phyloP scores from a whole-genome alignment of 2,797 vertebrate species.

The Ctenopoma kingsleyae region DNA sequence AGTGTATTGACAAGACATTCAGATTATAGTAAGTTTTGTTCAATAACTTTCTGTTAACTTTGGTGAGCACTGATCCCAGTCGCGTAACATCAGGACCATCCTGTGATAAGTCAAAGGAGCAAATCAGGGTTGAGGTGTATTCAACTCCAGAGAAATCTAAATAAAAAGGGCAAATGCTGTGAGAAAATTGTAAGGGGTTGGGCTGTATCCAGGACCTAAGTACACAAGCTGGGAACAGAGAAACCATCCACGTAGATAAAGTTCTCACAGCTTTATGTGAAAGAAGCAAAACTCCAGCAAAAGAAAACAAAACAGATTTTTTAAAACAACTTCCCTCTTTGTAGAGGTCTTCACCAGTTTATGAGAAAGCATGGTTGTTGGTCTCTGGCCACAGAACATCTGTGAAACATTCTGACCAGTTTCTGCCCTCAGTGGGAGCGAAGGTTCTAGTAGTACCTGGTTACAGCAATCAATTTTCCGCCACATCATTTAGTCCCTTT shows the following conservation, averaged over 20 bases:
- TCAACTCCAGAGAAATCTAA: conserved; percentile 61
- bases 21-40: conserved; percentile 65
- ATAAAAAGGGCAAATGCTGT: conserved; percentile 65
- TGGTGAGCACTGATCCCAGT: conserved; percentile 37
- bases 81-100: conserved; percentile 63
- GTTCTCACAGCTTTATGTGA: conserved; percentile 68
- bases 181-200: conserved; percentile 67
- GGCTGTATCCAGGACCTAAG: conserved; percentile 55
- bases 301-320: conserved; percentile 73
- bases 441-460: conserved; percentile 61
- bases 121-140: conserved; percentile 69
- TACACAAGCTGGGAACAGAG: conserved; percentile 62
- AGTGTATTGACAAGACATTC: conserved; percentile 83
- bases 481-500: conserved; percentile 48
- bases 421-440: conserved; percentile 65
- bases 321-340: conserved; percentile 71
- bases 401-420: conserved; percentile 79
- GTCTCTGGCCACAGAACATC: conserved; percentile 78
- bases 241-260: conserved; percentile 64
- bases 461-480: conserved; percentile 54
- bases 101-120: conserved; percentile 66
- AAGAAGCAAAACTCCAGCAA: conserved; percentile 66
- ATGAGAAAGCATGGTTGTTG: conserved; percentile 80
- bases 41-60: conserved; percentile 53
- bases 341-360: conserved; percentile 75